Conservation (phyloP, 2,113 vertebrate genomes). For the Poeciliopsis prolifica region DNA sequence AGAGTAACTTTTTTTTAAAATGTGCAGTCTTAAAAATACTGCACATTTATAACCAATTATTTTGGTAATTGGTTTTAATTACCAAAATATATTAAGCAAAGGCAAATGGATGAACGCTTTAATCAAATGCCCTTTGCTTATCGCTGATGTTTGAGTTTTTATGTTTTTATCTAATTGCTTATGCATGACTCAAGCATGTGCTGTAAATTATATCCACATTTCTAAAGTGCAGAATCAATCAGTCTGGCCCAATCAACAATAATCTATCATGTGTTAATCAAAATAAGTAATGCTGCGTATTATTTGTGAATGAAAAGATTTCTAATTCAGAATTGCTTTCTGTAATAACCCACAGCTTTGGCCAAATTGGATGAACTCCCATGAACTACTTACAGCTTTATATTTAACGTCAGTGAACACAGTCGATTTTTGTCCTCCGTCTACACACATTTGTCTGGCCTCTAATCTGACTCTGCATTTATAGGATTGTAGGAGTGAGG, state of each 20-base stretch:
- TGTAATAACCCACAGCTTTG: slow-evolving; percentile 16
- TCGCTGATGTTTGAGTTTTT: slow-evolving; percentile 52
- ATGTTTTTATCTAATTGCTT: slow-evolving; percentile 39
- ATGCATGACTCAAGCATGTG: slow-evolving; percentile 50
- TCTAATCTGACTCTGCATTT: slow-evolving; percentile 61
- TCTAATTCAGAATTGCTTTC: slow-evolving; percentile 7
- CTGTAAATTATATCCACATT: slow-evolving; percentile 53
- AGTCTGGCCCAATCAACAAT: slow-evolving; percentile 18
- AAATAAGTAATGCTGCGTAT: slow-evolving; percentile 30
- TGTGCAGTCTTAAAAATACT: slow-evolving; percentile 5
- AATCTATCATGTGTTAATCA: slow-evolving; percentile 49
- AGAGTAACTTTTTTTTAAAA: slow-evolving; percentile 2
- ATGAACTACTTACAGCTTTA: slow-evolving; percentile 54
- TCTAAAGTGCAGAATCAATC: slow-evolving; percentile 30
- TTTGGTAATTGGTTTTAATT: slow-evolving; percentile 5
- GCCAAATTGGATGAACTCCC: slow-evolving; percentile 51
- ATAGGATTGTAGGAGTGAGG: slow-evolving; percentile 49
- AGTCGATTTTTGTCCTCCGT: slow-evolving; percentile 48
- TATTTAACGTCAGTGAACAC: slow-evolving; percentile 54
- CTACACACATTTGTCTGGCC: slow-evolving; percentile 47
- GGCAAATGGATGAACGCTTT: slow-evolving; percentile 33
- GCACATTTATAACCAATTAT: too few relatives aligned
- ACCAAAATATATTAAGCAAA: slow-evolving; percentile 30
- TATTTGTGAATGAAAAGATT: slow-evolving; percentile 22
- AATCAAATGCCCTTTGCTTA: slow-evolving; percentile 44